These are phyloP conservation scores for Osmerus eperlanus DNA, from an alignment of 2,113 vertebrate genomes.

Conservation along the genomic window DNA sequence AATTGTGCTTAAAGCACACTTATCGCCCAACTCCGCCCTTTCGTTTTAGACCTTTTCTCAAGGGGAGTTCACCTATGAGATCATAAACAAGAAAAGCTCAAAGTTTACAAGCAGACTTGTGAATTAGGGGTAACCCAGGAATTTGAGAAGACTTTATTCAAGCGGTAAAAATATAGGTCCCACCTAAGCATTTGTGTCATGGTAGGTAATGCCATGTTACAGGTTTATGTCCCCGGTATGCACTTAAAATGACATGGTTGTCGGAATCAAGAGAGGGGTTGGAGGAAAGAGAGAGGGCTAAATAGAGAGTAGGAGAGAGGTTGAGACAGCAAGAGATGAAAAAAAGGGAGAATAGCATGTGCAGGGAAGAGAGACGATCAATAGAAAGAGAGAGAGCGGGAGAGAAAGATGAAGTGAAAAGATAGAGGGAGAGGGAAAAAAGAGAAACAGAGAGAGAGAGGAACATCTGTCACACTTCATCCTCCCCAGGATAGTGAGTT, in stretches of 20 bases:
- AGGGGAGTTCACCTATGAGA: no score
- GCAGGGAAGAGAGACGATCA: background rate
- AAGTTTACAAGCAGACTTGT: no score
- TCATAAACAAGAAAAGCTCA: no score
- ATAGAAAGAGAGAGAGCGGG: background rate
- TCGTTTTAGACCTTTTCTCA: no score
- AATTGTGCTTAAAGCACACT: no score
- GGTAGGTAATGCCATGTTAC: no score
- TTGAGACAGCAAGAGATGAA: background rate
- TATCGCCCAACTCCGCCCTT: no score
- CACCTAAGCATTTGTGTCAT: no score
- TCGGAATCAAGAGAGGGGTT: conserved; percentile 4
- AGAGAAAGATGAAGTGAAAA: background rate
- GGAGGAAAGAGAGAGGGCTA: background rate
- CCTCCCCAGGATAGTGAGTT: background rate
- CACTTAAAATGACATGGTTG: conserved; percentile 6
- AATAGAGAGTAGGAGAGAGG: background rate
- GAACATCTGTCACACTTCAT: conserved; percentile 29
- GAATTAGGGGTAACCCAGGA: no score
- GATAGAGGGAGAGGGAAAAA: background rate
- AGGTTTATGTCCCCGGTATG: background rate
- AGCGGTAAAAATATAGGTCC: no score
- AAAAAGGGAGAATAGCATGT: background rate
- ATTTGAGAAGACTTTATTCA: no score
- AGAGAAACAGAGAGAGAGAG: background rate